Base-by-base conservation (phyloP, 2,888 invertebrate species). In the Epinotia ramella region DNA sequence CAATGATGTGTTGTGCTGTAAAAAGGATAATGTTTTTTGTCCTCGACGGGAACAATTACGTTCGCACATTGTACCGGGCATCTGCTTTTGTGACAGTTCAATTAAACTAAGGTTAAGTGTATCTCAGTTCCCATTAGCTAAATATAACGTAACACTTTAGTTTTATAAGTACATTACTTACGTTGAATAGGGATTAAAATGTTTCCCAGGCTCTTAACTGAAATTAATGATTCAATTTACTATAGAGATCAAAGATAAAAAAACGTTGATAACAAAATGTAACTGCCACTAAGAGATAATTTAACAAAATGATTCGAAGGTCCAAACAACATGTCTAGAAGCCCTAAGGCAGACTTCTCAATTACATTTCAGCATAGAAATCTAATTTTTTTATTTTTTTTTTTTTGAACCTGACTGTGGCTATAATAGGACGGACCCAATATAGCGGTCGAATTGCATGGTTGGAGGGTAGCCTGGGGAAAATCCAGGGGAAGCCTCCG, bases 1-100 rank as follows among this genome's bases (percentile, higher is more conserved):
- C 75, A 77, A 77, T 74, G 74, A 60, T 69, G 76, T 77, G 76
- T 77, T 68, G 71, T 77, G 57, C 63, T 64, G 46, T 60, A 63
- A 72, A 74, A 75, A 69, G 72, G 71, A 72, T 76, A 56, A 66
- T 71, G 62, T 46, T 60, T 67, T 76, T 75, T 74, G 64, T 40
- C 65, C 60, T 57, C 56, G 60, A 46, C 46, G 59, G 33, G 40
- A 69, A 65, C 70, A 70, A 74, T 74, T 68, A 67, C 28, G 66
- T 76, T 76, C 70, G 57, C 74, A 56, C 75, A 71, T 65, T 69
- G 73, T 56, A n/a, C 46, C 44, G 64, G 59, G 49, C 74, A 60
- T 70, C 65, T 65, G 75, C 70, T 75, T 53, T 70, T 62, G 59
- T 56, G 60, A 73, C 75, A 65, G 65, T 60, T 53, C 40, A 66